These are phyloP conservation scores for Oncorhynchus tshawytscha DNA, from an alignment of 2,113 vertebrate species.

Conservation along the genomic window DNA sequence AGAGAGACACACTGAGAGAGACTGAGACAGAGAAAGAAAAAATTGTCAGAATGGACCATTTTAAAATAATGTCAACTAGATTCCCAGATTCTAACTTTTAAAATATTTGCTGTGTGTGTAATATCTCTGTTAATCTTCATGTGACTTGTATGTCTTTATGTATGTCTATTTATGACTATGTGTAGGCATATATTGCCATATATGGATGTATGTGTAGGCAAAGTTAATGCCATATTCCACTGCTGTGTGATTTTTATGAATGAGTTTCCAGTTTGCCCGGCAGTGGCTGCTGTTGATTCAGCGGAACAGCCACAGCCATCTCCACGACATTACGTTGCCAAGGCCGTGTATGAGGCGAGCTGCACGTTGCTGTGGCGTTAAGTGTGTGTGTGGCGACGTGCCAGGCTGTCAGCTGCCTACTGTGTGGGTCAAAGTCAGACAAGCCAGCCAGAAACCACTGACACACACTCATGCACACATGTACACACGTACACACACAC, in stretches of 20 bases:
- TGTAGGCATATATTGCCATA: neutral
- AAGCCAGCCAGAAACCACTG: constrained; percentile 35
- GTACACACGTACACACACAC: too few relatives aligned
- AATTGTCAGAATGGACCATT: too few relatives aligned
- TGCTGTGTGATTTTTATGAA: constrained; percentile 55
- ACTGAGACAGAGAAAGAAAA: too few relatives aligned
- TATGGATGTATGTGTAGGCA: neutral
- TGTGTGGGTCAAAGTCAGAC: constrained; percentile 10
- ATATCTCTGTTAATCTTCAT: neutral
- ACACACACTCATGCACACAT: neutral
- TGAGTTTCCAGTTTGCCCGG: constrained; percentile 58
- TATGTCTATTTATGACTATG: neutral
- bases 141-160: neutral
- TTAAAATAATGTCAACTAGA: too few relatives aligned
- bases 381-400: constrained; percentile 52
- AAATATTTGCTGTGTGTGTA: too few relatives aligned
- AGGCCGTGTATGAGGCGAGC: constrained; percentile 53
- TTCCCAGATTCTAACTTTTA: too few relatives aligned
- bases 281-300: constrained; percentile 66
- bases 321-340: neutral
- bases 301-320: constrained; percentile 35
- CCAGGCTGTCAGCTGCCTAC: constrained; percentile 66
- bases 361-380: constrained; percentile 68
- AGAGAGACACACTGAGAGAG: neutral
- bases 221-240: neutral